Conservation (phyloP, 2,888 invertebrate species). For the Cephus rjabovi region DNA sequence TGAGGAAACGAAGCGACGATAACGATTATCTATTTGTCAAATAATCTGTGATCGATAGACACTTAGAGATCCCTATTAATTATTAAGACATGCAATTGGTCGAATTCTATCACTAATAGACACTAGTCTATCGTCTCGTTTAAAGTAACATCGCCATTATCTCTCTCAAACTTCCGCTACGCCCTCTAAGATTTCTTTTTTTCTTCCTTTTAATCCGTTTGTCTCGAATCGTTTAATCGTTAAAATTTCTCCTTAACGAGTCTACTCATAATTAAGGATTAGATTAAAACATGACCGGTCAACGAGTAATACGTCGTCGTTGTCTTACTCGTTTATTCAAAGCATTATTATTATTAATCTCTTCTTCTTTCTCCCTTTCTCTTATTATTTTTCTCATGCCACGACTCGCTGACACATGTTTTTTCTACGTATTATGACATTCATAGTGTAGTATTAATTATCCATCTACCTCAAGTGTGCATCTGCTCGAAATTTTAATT, state of each 20-base stretch:
- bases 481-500: not conserved
- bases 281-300: not conserved
- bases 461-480: not conserved
- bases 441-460: not conserved
- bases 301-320: slow-evolving; percentile 8
- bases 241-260: not conserved
- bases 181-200: not conserved
- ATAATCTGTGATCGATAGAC: not conserved
- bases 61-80: slow-evolving; percentile 25
- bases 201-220: not conserved
- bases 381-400: slow-evolving; percentile 2
- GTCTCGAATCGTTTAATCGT: not conserved
- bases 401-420: not conserved
- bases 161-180: not conserved
- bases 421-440: not conserved
- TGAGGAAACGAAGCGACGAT: not conserved
- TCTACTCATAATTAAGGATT: not conserved
- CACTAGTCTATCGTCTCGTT: slow-evolving; percentile 31
- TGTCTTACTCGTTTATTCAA: not conserved
- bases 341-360: slow-evolving; percentile 9
- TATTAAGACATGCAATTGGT: slow-evolving; percentile 59
- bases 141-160: not conserved
- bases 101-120: slow-evolving; percentile 55
- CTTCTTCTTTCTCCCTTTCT: not conserved
- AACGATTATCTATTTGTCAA: not conserved